Evolutionary conservation across 1,140 invertebrate species (phyloP).

Genomic region (Panagrolaimus sp.): DNA sequence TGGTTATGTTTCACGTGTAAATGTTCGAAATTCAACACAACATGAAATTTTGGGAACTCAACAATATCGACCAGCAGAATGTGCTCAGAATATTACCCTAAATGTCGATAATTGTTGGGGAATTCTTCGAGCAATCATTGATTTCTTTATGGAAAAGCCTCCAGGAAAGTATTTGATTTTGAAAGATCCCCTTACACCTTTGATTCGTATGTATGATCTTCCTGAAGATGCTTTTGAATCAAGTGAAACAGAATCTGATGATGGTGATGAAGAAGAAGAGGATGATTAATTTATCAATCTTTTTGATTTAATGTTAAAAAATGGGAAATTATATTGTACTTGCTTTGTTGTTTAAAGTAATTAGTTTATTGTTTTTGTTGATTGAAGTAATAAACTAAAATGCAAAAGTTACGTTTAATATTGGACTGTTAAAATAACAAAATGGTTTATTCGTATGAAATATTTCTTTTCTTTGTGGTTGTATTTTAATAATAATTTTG

Average conservation of each 20-base stretch:
- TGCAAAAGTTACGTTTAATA: too few species aligned
- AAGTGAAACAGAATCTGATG: constrained; percentile 41
- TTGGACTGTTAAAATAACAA: too few species aligned
- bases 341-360: constrained; percentile 15
- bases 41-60: constrained; percentile 96
- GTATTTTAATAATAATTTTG: too few species aligned
- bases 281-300: constrained; percentile 25
- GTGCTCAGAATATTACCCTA: constrained; percentile 94
- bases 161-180: constrained; percentile 94
- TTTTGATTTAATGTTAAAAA: background rate
- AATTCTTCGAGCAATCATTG: constrained; percentile 92
- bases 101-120: constrained; percentile 99
- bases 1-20: constrained; percentile 90
- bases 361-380: constrained; percentile 1
- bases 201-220: constrained; percentile 49
- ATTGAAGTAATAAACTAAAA: too few species aligned
- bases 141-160: constrained; percentile 93
- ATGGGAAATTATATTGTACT: background rate
- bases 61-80: constrained; percentile 95
- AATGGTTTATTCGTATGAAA: too few species aligned
- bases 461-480: too few species aligned
- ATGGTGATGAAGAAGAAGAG: constrained; percentile 36
- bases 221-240: constrained; percentile 57
- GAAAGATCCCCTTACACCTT: constrained; percentile 83
- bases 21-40: constrained; percentile 84